Base-by-base conservation (phyloP, 2,888 invertebrate genomes). In the Anoplius nigerrimus region DNA sequence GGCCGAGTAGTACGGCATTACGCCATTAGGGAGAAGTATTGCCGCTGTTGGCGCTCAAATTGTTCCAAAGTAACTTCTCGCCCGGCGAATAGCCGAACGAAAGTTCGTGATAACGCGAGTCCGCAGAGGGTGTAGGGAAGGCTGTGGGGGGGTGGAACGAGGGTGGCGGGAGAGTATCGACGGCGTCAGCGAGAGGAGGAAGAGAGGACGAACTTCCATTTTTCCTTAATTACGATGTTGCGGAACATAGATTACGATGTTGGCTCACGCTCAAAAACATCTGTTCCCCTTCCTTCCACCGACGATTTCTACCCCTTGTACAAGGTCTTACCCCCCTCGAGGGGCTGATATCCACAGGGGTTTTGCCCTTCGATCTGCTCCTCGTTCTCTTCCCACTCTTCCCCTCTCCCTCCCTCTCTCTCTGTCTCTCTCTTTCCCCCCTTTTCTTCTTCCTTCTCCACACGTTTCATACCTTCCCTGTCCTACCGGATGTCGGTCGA, bases 161-260 rank as follows among this genome's bases (percentile, higher is more conserved):
- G 8, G 13, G 45, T n/a, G 45, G 45, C 16, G 45, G n/a, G n/a
- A n/a, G n/a, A n/a, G n/a, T n/a, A n/a, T 48, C 48, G 18, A 48
- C 16, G 48, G 8, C n/a, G 48, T 48, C n/a, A 13, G 16, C 48
- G 22, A 53, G 45, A 62, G 42, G 42, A 21, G 21, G 20, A 15
- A 45, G 55, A 34, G 27, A n/a, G 48, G 53, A 66, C 42, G 66
- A 78, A 76, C 75, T 82, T 83, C 74, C 80, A 86, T 87, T 86
- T 87, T 86, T 85, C 85, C 85, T 87, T 88, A 88, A 88, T 88
- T 88, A 87, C 83, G 84, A 87, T 87, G 87, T 87, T 87, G 86
- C 83, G 86, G 84, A 86, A 88, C 87, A 87, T 87, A 87, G 88
- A 88, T 88, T 88, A 88, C 82, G 87, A 87, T 87, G 88, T 88